Evolutionary conservation across 2,797 vertebrate genomes (phyloP).

Genomic region (Danio albolineatus): DNA sequence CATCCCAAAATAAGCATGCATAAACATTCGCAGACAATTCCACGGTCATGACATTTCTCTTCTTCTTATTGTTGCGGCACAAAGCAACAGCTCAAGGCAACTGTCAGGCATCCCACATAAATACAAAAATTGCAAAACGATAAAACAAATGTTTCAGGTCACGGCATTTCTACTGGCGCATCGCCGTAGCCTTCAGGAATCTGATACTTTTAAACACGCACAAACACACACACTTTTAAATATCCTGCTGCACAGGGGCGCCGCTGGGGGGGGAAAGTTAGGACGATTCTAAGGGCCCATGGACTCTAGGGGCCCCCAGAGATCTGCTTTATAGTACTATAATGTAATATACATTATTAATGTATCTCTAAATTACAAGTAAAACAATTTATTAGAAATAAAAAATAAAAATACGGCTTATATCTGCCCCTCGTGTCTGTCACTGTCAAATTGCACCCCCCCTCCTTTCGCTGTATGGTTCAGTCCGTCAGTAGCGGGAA

Average conservation of each 20-base stretch:
- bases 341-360: too few relatives aligned
- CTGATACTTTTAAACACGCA: not conserved
- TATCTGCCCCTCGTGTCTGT: too few relatives aligned
- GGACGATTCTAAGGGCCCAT: too few relatives aligned
- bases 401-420: too few relatives aligned
- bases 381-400: too few relatives aligned
- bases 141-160: slow-evolving; percentile 47
- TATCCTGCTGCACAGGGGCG: not conserved
- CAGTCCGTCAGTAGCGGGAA: too few relatives aligned
- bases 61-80: slow-evolving; percentile 37
- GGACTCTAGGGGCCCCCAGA: too few relatives aligned
- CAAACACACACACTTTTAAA: slow-evolving; percentile 1
- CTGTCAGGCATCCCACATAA: slow-evolving; percentile 51
- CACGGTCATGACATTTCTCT: slow-evolving; percentile 40
- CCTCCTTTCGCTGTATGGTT: too few relatives aligned
- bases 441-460: too few relatives aligned
- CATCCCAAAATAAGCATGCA: slow-evolving; percentile 37
- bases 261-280: too few relatives aligned
- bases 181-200: slow-evolving; percentile 29
- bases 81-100: slow-evolving; percentile 48
- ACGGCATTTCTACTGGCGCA: slow-evolving; percentile 29
- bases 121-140: slow-evolving; percentile 21
- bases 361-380: too few relatives aligned
- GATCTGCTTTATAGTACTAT: too few relatives aligned
- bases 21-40: slow-evolving; percentile 43